Evolutionary conservation across 2,888 invertebrate genomes (phyloP), one percentile per base, ranked within the genome.

Genomic region (Netelia fuscicornis): DNA sequence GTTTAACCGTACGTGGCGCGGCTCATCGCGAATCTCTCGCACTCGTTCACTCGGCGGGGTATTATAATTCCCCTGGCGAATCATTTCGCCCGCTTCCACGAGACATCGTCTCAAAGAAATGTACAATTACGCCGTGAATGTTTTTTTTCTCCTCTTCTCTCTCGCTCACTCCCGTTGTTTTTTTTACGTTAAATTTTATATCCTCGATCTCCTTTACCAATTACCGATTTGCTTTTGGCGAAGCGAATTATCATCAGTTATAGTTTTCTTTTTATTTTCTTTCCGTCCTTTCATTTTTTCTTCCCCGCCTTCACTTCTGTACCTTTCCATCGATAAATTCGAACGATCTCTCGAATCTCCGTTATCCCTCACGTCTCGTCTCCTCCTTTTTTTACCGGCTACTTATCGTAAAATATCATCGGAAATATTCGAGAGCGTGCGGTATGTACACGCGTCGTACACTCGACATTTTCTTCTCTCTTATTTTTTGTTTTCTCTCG

Each of bases 31-130:
- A 67, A 71, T 71, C 48, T 74, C 54, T 37, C 64, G 20, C 10
- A 13, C 52, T 56, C 52, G 30, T 20, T 67, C 67, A 44, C 30
- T 48, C 25, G 56, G 64, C 48, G 25, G 58, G 44, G 48, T 67
- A 84, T 84, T 77, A 84, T 84, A 81, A 81, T 81, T 70, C 60
- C 68, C 70, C 68, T 58, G 37, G 62, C 78, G 81, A 75, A 84
- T 81, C 64, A 84, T 81, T 75, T 13, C 52, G 56, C 81, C 48
- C 68, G 23, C 58, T 78, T 71, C 76, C 23, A 58, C 71, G 48
- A 52, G 48, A 77, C 56, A 17, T 74, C 81, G 79, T 71, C 65
- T 60, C 65, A 60, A 70, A 79, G 70, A 71, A 85, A 79, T 82
- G 70, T 71, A 76, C 71, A 82, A 85, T 85, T 85, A 82, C 82